Base-by-base conservation (phyloP, 2,113 vertebrate species). In the Atlantisia rogersi region DNA sequence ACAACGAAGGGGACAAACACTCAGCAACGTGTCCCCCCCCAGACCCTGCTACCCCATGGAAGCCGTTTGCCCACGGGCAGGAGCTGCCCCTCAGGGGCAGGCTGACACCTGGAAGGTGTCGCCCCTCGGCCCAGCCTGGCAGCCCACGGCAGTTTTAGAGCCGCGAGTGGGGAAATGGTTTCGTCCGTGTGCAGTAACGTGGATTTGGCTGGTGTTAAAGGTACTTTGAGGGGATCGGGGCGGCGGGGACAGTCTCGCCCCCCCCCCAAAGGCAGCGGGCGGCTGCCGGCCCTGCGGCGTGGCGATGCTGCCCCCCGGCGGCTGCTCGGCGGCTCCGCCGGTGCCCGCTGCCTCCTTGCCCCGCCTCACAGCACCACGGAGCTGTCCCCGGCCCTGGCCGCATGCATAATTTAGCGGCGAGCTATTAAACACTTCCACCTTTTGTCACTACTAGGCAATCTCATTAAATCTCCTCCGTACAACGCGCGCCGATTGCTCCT, bases 271-370 rank as follows among this genome's bases (percentile, higher is more conserved):
- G 28, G 39, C 26, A 35, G 10, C 9, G 11, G 71, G 59, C 16
- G 15, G 74, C 64, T 24, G 46, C 82, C 55, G 40, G 32, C 26
- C n/a, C 53, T 86, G 97, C 80, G 18, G 82, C 86, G 97, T 79
- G 94, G 40, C 78, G 89, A 90, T 90, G 94, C 95, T 97, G 97
- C 97, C 96, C 97, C 87, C 98, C 56, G 90, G 96, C 97, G 98
- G 95, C 53, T 65, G 6, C 67, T 11, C 32, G 29, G 29, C 15
- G 20, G 26, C 39, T 40, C 37, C 22, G 59, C 50, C 24, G 31
- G 17, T 21, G 10, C 48, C 26, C 14, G 64, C 42, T 20, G 4
- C 52, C 59, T 28, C 10, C 44, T 46, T 15, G 17, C 44, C 44
- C 17, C 44, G 44, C 44, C 17, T 19, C 17, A 24, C 31, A 3